A percentile compares a stretch with the other conserved stretches of the same genome.
Evolutionary conservation across 2,113 vertebrate species (phyloP).

Genomic region (Triplophysa siluroides): DNA sequence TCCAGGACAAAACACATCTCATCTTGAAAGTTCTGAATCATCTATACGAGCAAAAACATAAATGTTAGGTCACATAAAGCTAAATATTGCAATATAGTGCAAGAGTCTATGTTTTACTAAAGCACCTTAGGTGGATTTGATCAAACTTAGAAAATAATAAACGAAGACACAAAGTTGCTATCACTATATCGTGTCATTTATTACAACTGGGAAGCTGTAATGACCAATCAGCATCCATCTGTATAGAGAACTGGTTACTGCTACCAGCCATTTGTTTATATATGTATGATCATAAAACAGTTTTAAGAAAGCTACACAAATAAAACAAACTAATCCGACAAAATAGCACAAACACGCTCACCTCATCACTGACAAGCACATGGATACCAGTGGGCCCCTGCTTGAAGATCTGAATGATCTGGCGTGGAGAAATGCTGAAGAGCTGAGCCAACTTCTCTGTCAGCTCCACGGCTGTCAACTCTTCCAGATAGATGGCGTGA

Average conservation of each 20-base stretch:
- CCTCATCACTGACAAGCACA: conserved; percentile 94
- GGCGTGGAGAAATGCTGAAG: conserved; percentile 90
- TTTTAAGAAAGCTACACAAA: neutral
- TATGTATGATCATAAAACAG: neutral
- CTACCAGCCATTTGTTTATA: neutral
- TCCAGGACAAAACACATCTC: conserved; percentile 95
- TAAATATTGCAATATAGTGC: no score
- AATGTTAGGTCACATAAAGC: neutral
- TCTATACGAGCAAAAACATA: conserved; percentile 69
- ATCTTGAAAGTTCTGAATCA: conserved; percentile 98
- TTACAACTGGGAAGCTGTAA: no score
- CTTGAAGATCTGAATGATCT: conserved; percentile 96
- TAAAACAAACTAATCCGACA: neutral
- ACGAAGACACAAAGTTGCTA: no score
- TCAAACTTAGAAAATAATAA: no score
- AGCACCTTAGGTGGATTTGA: no score
- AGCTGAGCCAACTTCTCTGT: conserved; percentile 94
- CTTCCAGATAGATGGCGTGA: conserved; percentile 94
- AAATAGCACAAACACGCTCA: conserved; percentile 53
- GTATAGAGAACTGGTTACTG: no score
- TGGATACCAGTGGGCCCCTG: conserved; percentile 96
- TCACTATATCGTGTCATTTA: no score
- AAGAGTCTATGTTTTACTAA: no score
- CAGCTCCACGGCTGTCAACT: conserved; percentile 85
- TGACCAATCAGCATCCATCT: no score